Conservation (phyloP, 2,888 invertebrate genomes). For the Noctuana brunneofusca region DNA sequence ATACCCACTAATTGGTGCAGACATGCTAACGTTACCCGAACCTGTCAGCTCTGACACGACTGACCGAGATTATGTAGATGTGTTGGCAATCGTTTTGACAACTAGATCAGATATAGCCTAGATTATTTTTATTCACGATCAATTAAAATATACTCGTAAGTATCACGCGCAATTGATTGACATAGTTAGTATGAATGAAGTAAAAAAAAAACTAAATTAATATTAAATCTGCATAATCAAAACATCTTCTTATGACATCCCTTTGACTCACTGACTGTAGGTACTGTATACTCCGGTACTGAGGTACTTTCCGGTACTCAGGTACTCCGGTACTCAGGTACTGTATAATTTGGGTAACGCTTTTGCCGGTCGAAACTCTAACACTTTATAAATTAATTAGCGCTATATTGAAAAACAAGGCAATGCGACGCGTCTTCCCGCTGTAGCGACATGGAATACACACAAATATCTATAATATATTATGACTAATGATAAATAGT, state of each 20-base stretch:
- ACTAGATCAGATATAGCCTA: background rate
- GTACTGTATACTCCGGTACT: too few species aligned
- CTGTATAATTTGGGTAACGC: too few species aligned
- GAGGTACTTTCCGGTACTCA: too few species aligned
- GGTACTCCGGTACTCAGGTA: too few species aligned
- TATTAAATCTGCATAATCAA: background rate
- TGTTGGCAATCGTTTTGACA: conserved; percentile 8
- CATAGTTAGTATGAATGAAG: background rate
- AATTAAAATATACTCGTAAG: background rate
- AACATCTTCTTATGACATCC: too few species aligned
- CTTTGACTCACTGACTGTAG: too few species aligned
- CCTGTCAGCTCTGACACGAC: conserved; percentile 15
- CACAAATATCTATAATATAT: background rate
- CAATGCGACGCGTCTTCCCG: background rate
- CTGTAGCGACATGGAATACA: background rate
- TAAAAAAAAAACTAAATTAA: background rate
- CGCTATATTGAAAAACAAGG: too few species aligned
- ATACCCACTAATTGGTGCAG: conserved; percentile 20
- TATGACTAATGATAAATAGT: conserved; percentile 18
- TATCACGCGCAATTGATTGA: conserved; percentile 6
- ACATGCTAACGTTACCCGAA: conserved; percentile 9
- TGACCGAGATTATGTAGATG: background rate
- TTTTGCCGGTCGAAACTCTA: too few species aligned
- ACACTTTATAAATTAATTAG: too few species aligned
- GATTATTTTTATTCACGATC: conserved; percentile 1